A percentile compares a stretch with the other conserved stretches of the same genome.
Conservation (phyloP, 2,113 vertebrate species). For the Crocuta crocuta region DNA sequence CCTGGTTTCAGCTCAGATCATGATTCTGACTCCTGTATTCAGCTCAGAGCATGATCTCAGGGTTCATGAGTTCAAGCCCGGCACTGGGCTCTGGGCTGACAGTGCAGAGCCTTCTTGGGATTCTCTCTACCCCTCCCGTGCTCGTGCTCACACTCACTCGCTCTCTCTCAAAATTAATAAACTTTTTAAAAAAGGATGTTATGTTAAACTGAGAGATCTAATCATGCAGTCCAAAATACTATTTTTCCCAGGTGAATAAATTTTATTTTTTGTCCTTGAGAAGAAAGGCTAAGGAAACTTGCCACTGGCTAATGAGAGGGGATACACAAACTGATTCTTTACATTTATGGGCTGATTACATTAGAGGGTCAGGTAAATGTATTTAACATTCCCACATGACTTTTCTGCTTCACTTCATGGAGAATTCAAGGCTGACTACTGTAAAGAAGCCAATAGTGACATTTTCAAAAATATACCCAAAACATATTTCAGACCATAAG, state of each 20-base stretch:
- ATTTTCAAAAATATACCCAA: slow-evolving; percentile 51
- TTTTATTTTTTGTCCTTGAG: slow-evolving; percentile 23
- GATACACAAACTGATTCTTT: slow-evolving; percentile 13
- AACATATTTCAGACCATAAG: slow-evolving; percentile 8
- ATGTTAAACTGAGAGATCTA: slow-evolving; percentile 21
- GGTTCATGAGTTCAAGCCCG: too few species aligned
- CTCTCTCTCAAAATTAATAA: too few species aligned
- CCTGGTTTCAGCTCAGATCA: too few species aligned
- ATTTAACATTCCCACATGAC: slow-evolving; percentile 37
- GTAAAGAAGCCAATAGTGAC: not conserved
- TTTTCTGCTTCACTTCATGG: not conserved
- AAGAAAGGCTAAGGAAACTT: slow-evolving; percentile 26
- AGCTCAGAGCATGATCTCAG: too few species aligned
- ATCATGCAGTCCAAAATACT: slow-evolving; percentile 37
- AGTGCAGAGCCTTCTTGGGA: too few species aligned
- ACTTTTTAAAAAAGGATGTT: not conserved
- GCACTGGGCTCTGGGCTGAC: too few species aligned
- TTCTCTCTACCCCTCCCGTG: too few species aligned
- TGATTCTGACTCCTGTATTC: too few species aligned
- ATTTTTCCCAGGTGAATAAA: not conserved
- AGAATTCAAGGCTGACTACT: slow-evolving; percentile 40
- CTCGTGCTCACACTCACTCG: too few species aligned
- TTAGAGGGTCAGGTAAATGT: not conserved
- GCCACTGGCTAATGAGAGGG: not conserved
- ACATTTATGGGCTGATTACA: slow-evolving; percentile 43